Evolutionary conservation across 2,113 vertebrate species (phyloP).

Genomic region (Alces alces): DNA sequence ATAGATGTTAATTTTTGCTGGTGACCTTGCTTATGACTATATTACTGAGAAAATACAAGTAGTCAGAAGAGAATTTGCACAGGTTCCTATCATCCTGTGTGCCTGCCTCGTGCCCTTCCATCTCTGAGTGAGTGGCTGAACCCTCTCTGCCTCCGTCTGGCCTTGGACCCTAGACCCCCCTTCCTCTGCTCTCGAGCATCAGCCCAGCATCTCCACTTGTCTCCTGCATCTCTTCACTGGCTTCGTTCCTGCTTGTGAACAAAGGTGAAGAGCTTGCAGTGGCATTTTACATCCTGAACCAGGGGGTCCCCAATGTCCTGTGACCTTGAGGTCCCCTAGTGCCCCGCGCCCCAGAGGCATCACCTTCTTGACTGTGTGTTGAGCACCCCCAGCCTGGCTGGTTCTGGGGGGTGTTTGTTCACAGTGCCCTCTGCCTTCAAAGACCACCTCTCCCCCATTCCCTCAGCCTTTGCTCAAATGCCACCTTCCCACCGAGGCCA

Average conservation of each 20-base stretch:
- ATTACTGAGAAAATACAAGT: background rate
- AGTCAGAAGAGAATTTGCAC: background rate
- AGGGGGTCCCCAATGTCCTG: accelerated
- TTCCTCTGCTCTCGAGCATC: no score
- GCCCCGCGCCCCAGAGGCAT: accelerated
- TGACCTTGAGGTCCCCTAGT: background rate
- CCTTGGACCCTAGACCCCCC: accelerated
- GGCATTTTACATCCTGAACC: background rate
- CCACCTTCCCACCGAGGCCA: background rate
- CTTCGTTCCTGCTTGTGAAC: background rate
- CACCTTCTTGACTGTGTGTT: no score
- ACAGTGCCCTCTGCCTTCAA: accelerated
- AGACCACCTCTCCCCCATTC: no score
- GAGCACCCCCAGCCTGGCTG: accelerated
- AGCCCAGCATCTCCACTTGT: no score
- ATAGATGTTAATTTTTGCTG: background rate
- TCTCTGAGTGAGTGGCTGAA: background rate
- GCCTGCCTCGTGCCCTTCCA: accelerated
- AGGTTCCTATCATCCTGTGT: background rate
- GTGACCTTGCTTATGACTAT: background rate
- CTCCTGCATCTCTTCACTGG: no score
- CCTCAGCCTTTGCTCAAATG: background rate
- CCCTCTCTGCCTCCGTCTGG: background rate
- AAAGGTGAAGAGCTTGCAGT: background rate
- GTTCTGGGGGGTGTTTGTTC: background rate